Conservation (phyloP, 2,888 invertebrate species). For the Agrotis clavis region DNA sequence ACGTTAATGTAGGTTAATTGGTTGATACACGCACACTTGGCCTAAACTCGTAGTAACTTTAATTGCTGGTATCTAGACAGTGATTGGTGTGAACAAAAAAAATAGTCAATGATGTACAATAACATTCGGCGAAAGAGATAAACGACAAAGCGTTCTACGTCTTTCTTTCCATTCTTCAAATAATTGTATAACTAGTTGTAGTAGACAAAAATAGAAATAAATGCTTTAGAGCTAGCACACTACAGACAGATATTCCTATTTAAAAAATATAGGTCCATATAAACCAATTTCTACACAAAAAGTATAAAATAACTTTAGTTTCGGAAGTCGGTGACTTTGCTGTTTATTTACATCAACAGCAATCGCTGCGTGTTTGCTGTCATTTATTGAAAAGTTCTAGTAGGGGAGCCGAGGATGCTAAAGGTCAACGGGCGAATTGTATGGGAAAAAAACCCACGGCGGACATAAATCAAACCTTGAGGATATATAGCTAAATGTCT, state of each 20-base stretch:
- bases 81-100: slow-evolving; percentile 28
- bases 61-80: slow-evolving; percentile 40
- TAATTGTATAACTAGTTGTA: neutral
- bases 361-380: no score
- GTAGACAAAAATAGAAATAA: neutral
- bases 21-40: slow-evolving; percentile 52
- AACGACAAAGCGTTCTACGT: neutral
- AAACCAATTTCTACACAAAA: neutral
- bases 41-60: slow-evolving; percentile 34
- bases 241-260: neutral
- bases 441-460: no score
- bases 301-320: no score
- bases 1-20: slow-evolving; percentile 63
- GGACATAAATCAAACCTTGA: no score
- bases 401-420: no score
- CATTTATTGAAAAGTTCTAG: no score
- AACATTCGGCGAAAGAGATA: neutral
- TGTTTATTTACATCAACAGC: no score
- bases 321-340: no score
- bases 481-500: no score
- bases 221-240: neutral
- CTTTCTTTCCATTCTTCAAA: neutral
- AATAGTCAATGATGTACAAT: slow-evolving; percentile 13
- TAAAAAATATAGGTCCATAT: no score
- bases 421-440: no score